A percentile compares a stretch with the other conserved stretches of the same genome.
These are phyloP conservation scores for Criorhina ranunculi DNA, from an alignment of 2,888 invertebrate species.

Conservation along the genomic window DNA sequence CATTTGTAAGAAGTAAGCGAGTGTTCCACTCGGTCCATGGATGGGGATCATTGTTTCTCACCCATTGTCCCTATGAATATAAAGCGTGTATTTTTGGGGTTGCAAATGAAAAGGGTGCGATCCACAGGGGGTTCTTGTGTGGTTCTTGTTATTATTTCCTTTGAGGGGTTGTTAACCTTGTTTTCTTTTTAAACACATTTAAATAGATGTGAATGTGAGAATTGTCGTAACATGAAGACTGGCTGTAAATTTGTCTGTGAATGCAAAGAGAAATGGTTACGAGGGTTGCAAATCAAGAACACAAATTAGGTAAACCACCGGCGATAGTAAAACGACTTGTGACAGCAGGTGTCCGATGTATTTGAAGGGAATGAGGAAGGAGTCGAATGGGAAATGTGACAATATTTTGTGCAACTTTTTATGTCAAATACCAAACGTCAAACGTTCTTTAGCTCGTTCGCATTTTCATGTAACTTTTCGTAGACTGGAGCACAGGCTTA, in stretches of 20 bases:
- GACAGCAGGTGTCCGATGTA: no score
- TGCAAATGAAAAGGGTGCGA: constrained; percentile 45
- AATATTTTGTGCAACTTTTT: no score
- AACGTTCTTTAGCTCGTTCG: no score
- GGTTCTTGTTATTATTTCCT: not conserved
- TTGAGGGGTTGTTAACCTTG: constrained; percentile 46
- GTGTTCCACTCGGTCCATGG: constrained; percentile 12
- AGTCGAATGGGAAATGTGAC: no score
- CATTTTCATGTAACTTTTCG: no score
- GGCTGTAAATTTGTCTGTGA: not conserved
- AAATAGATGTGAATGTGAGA: not conserved
- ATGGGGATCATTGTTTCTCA: constrained; percentile 27
- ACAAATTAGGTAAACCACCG: no score
- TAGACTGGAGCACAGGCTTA: no score
- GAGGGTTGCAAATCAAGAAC: not conserved
- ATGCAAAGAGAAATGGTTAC: not conserved
- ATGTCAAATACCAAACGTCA: no score
- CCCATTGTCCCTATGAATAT: constrained; percentile 69
- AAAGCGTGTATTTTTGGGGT: constrained; percentile 56
- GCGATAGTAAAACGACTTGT: no score
- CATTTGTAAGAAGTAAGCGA: constrained; percentile 49
- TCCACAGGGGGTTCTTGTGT: not conserved
- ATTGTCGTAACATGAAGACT: not conserved
- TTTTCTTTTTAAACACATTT: constrained; percentile 31
- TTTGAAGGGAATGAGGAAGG: no score